Evolutionary conservation across 2,113 vertebrate genomes (phyloP).

Genomic region (Macroglossus sobrinus): DNA sequence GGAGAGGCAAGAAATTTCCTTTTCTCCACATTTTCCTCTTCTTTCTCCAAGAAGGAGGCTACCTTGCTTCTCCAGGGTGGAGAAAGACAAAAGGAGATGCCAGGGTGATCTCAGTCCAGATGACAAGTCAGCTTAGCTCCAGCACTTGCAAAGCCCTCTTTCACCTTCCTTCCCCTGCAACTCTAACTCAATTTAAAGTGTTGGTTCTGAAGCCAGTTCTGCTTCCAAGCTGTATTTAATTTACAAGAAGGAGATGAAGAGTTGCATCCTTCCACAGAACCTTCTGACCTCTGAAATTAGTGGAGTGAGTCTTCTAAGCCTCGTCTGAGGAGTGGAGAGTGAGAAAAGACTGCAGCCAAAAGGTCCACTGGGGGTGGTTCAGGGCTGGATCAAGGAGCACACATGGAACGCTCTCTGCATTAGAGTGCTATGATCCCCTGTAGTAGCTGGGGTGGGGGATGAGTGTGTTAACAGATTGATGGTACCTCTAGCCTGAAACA

Average conservation of each 20-base stretch:
- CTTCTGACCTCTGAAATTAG: background rate
- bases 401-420: background rate
- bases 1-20: background rate
- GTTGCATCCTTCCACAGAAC: background rate
- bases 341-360: background rate
- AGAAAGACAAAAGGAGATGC: background rate
- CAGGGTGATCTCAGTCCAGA: background rate
- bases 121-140: background rate
- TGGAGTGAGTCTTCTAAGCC: background rate
- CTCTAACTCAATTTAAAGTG: background rate
- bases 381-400: background rate
- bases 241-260: background rate
- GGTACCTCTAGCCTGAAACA: background rate
- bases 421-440: background rate
- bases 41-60: background rate
- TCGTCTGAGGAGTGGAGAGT: background rate
- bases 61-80: background rate
- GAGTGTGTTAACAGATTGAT: background rate
- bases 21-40: background rate
- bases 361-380: background rate
- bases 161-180: background rate
- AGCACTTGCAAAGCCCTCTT: background rate
- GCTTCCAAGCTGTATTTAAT: background rate
- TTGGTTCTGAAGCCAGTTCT: constrained; percentile 5
- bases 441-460: background rate